phyloP scores from a whole-genome alignment of 2,797 vertebrate species.

The Urosaurus nigricauda region DNA sequence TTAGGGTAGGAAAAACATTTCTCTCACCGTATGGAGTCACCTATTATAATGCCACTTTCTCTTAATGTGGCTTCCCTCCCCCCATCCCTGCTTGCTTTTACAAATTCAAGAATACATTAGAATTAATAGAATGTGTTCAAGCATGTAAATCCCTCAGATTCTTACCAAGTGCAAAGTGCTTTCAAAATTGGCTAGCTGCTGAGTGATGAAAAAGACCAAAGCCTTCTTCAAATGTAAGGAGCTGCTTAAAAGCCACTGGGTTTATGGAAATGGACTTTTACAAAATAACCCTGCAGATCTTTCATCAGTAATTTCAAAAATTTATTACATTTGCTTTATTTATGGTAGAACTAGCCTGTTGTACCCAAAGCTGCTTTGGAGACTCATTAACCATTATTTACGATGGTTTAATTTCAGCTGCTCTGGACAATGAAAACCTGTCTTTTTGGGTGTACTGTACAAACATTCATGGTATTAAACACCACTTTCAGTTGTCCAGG shows the following conservation, averaged over 20 bases:
- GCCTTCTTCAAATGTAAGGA: constrained; percentile 13
- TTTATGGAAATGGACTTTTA: constrained; percentile 14
- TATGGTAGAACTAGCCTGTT: not conserved
- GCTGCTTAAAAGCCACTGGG: not conserved
- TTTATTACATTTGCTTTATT: not conserved
- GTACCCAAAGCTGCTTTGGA: not conserved
- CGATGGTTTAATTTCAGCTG: too few relatives aligned
- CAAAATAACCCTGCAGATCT: not conserved
- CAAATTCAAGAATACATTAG: not conserved
- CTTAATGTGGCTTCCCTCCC: constrained; percentile 19
- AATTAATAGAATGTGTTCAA: constrained; percentile 28
- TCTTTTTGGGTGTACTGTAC: not conserved
- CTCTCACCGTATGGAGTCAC: constrained; percentile 14
- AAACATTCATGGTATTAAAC: too few relatives aligned
- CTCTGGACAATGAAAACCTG: too few relatives aligned
- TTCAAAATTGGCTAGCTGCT: constrained; percentile 5
- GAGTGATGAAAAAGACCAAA: constrained; percentile 23
- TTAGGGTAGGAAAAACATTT: constrained; percentile 23
- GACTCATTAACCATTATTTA: too few relatives aligned
- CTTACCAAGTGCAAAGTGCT: constrained; percentile 34
- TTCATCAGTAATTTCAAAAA: not conserved
- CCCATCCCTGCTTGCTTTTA: constrained; percentile 18
- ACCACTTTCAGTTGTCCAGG: too few relatives aligned
- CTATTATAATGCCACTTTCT: constrained; percentile 11
- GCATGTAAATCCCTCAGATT: not conserved